Evolutionary conservation across 2,888 invertebrate genomes (phyloP), one percentile per base, ranked within the genome.

Genomic region (Sarcophaga caerulescens): DNA sequence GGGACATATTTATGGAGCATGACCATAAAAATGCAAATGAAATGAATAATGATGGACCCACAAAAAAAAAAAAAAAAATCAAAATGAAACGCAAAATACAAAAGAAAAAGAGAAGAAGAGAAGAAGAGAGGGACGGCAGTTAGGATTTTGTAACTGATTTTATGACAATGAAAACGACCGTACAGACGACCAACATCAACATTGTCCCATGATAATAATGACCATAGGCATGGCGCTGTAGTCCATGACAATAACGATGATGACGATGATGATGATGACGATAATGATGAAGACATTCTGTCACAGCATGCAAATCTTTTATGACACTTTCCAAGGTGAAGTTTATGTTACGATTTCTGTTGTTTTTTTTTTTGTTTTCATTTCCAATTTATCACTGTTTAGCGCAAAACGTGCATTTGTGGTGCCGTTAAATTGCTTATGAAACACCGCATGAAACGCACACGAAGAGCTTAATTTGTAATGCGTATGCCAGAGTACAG

Each of bases 271-370:
- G 47, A 14, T 1, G 63, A 63, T 74, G 60, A 59, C 60, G 66
- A 82, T 66, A 71, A 77, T 60, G 79, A 82, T 71, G 73, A 77
- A 60, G 77, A 77, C 45, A 83, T 86, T 81, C 74, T 81, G 86
- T 86, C 84, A 86, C 86, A 86, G 86, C 86, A 84, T 77, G 86
- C 84, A 86, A 84, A 86, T 86, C 80, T 75, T 86, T 86, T 84
- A 81, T 84, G 84, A 84, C 84, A 81, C 74, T 75, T 84, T 25
- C 66, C n/a, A 21, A 82, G 77, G 66, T 84, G 74, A 69, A 78
- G 84, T 81, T 74, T 52, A 60, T 52, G 12, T 52, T 52, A 52
- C 52, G 3, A 12, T 14, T 14, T 52, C 17, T 14, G 12, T 1
- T 14, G 4, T 14, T 52, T 52, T 17, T 52, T 11, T 3, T 14